A percentile compares a stretch with the other conserved stretches of the same genome.
phyloP scores from a whole-genome alignment of 2,113 vertebrate genomes.

The Ursus arctos region DNA sequence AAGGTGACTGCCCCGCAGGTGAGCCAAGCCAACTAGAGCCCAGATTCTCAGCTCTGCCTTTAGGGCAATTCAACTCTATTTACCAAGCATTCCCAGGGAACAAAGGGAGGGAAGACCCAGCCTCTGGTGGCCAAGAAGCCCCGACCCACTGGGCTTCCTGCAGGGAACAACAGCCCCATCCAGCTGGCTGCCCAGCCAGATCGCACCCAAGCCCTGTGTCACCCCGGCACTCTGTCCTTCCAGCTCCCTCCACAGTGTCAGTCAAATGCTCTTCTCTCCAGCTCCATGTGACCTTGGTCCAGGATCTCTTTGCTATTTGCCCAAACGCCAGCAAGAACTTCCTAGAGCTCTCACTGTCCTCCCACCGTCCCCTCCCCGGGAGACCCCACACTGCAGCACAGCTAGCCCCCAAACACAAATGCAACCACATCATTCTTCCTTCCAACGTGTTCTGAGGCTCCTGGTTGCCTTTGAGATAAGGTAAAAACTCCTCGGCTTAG shows the following conservation, averaged over 20 bases:
- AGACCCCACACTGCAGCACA: background rate
- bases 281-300: background rate
- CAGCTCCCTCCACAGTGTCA: rapidly evolving
- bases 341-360: background rate
- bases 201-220: rapidly evolving
- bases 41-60: background rate
- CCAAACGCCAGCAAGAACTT: background rate
- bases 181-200: background rate
- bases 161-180: rapidly evolving
- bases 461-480: background rate
- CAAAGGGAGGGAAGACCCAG: background rate
- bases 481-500: background rate
- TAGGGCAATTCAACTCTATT: background rate
- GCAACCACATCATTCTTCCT: rapidly evolving
- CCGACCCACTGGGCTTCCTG: background rate
- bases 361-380: rapidly evolving
- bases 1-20: rapidly evolving
- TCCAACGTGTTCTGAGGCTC: background rate
- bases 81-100: background rate
- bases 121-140: background rate
- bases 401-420: background rate
- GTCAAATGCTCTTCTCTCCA: background rate
- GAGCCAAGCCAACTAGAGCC: background rate
- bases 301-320: background rate
- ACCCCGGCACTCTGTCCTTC: background rate